Conservation (phyloP, 2,113 vertebrate genomes). For the Dolichallabes microphthalmus region DNA sequence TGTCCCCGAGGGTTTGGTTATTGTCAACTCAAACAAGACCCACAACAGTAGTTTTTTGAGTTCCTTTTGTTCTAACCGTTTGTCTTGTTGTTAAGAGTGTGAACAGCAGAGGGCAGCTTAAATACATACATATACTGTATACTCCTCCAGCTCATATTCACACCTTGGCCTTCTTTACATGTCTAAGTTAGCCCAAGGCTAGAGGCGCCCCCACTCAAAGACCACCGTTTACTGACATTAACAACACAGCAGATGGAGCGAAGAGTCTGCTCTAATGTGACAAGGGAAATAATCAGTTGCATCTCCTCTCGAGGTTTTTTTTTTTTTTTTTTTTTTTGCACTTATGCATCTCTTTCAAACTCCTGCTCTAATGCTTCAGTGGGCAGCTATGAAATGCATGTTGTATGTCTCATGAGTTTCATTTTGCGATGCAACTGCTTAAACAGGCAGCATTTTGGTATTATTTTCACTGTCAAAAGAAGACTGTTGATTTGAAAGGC, state of each 20-base stretch:
- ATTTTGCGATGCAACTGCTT: background rate
- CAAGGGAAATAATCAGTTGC: slow-evolving; percentile 39
- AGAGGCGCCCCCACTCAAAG: slow-evolving; percentile 59
- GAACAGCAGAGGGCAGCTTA: slow-evolving; percentile 80
- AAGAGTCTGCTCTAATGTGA: slow-evolving; percentile 55
- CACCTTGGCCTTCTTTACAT: slow-evolving; percentile 58
- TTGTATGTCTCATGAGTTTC: background rate
- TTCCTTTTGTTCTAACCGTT: slow-evolving; percentile 58
- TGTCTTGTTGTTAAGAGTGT: slow-evolving; percentile 68
- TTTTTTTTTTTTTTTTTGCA: slow-evolving; percentile 16
- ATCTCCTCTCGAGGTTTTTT: slow-evolving; percentile 6
- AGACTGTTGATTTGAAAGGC: background rate
- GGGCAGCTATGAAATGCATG: background rate
- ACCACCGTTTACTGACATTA: slow-evolving; percentile 58
- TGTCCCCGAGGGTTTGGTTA: background rate
- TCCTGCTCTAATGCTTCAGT: background rate
- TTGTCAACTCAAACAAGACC: background rate
- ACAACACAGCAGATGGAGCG: slow-evolving; percentile 50
- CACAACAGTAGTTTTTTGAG: slow-evolving; percentile 3
- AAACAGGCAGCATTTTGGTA: background rate
- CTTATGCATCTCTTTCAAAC: background rate
- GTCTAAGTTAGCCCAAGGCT: slow-evolving; percentile 49
- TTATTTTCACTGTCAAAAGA: background rate
- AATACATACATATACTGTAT: slow-evolving; percentile 71
- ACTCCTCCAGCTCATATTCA: slow-evolving; percentile 59